Percentiles rank a stretch among this genome's conserved stretches.
Conservation (phyloP, 2,797 vertebrate species). For the Chaetodon trifasciatus region DNA sequence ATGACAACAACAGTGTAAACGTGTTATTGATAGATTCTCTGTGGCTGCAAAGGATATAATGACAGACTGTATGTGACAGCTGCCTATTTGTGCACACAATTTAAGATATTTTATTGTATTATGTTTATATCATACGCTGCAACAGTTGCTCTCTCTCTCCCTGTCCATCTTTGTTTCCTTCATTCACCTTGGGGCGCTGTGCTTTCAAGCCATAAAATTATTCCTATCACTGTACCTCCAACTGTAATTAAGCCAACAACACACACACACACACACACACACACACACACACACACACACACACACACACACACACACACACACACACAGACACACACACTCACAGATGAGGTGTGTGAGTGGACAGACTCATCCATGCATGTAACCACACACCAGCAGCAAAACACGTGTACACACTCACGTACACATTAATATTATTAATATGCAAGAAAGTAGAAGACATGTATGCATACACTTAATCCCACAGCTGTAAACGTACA, state of each 20-base stretch:
- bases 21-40: neutral
- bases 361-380: slow-evolving; percentile 6
- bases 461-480: neutral
- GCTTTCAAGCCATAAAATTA: neutral
- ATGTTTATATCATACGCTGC: neutral
- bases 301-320: slow-evolving; percentile 1
- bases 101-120: neutral
- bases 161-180: neutral
- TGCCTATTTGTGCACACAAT: neutral
- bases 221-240: neutral
- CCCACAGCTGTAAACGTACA: neutral
- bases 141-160: neutral
- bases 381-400: slow-evolving; percentile 11
- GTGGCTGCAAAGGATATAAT: neutral
- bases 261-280: slow-evolving; percentile 1
- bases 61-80: too few species aligned
- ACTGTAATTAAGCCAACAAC: slow-evolving; percentile 12
- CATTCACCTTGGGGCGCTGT: neutral
- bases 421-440: neutral
- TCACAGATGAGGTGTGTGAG: slow-evolving; percentile 6
- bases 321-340: neutral
- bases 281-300: slow-evolving; percentile 12
- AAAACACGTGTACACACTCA: slow-evolving; percentile 11
- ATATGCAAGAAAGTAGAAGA: neutral
- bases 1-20: neutral